Evolutionary conservation across 2,888 invertebrate species (phyloP).

Genomic region (Melieria picta): DNA sequence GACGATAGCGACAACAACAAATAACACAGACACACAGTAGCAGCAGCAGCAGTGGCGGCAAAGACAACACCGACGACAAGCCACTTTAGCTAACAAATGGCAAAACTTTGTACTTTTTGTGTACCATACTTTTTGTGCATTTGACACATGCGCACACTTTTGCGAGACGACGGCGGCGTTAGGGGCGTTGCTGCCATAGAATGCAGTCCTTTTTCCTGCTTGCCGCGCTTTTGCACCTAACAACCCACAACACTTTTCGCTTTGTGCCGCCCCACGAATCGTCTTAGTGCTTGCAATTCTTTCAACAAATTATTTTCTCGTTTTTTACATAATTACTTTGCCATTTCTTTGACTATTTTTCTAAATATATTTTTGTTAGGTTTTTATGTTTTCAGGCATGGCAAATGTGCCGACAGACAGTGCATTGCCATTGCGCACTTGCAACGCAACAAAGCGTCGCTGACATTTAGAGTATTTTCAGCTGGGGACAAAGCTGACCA

Average conservation of each 20-base stretch:
- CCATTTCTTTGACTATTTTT: neutral
- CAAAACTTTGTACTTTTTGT: slow-evolving; percentile 18
- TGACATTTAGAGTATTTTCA: too few species aligned
- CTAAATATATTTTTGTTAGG: neutral
- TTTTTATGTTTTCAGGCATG: neutral
- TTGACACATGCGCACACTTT: neutral
- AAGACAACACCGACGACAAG: slow-evolving; percentile 18
- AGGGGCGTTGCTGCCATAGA: neutral
- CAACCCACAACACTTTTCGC: slow-evolving; percentile 1
- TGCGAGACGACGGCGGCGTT: neutral
- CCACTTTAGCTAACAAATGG: slow-evolving; percentile 34
- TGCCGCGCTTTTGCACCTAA: neutral
- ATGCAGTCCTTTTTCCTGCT: neutral
- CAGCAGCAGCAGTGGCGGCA: neutral
- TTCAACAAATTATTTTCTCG: neutral
- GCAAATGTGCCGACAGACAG: neutral
- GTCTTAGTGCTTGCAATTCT: too few species aligned
- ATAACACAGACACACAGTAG: slow-evolving; percentile 17
- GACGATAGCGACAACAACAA: neutral
- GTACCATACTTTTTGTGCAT: neutral
- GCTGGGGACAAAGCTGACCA: too few species aligned
- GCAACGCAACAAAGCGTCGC: too few species aligned
- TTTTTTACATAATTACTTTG: neutral
- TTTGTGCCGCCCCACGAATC: neutral
- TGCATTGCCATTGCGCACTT: too few species aligned